These are phyloP conservation scores for Cosmia trapezina DNA, from an alignment of 2,888 invertebrate genomes.

Conservation along the genomic window DNA sequence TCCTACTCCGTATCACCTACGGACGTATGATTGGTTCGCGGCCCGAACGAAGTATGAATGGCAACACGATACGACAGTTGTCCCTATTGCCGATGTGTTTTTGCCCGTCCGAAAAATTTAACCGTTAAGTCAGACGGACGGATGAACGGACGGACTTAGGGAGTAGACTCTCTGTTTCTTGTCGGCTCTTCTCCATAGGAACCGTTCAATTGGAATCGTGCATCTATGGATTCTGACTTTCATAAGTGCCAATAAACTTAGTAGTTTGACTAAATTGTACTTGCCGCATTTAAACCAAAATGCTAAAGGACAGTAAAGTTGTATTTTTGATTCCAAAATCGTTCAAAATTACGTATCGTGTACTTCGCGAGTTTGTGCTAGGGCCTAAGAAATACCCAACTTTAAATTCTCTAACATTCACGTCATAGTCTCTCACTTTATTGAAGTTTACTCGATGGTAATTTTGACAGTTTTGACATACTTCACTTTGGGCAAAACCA, in stretches of 20 bases:
- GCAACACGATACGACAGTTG: no score
- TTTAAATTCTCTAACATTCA: conserved; percentile 19
- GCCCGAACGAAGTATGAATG: no score
- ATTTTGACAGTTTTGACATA: conserved; percentile 53
- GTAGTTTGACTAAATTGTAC: no score
- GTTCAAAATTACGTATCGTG: not conserved
- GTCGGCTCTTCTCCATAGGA: not conserved
- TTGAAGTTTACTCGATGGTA: conserved; percentile 13
- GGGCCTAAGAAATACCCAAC: not conserved
- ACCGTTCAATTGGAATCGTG: not conserved
- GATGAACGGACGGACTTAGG: no score
- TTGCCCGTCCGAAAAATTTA: no score
- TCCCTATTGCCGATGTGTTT: no score
- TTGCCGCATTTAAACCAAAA: no score
- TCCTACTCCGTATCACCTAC: no score
- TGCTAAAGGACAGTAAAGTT: not conserved
- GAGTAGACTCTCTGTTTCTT: no score
- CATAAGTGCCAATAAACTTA: not conserved
- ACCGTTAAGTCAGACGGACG: no score
- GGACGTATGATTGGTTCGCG: no score
- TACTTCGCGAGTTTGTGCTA: not conserved
- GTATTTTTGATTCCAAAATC: not conserved
- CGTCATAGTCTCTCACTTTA: conserved; percentile 16
- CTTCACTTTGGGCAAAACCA: conserved; percentile 26
- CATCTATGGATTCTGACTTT: not conserved